These are phyloP conservation scores for Orthosia incerta DNA, from an alignment of 2,888 invertebrate species.

Conservation along the genomic window DNA sequence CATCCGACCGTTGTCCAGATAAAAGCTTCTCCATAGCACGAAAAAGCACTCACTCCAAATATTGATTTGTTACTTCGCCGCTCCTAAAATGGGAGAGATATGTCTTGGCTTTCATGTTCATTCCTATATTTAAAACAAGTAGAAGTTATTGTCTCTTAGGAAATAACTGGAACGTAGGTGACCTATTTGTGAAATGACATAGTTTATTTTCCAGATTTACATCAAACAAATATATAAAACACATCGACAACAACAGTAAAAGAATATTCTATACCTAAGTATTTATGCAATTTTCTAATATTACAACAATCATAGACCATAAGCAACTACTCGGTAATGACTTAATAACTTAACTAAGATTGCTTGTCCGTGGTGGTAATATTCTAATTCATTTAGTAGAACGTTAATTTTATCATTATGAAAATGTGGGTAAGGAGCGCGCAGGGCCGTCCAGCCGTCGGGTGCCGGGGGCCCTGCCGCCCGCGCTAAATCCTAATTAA, in stretches of 20 bases:
- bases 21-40: conserved; percentile 91
- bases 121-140: conserved; percentile 77
- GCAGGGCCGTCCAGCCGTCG: conserved; percentile 54
- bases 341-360: conserved; percentile 14
- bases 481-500: conserved; percentile 87
- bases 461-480: conserved; percentile 60
- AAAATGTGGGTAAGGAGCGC: conserved; percentile 68
- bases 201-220: too few relatives aligned
- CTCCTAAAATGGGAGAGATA: conserved; percentile 87
- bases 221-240: too few relatives aligned
- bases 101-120: conserved; percentile 81
- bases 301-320: background rate
- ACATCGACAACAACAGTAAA: too few relatives aligned
- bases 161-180: conserved; percentile 48
- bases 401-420: conserved; percentile 68
- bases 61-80: conserved; percentile 90
- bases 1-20: conserved; percentile 90
- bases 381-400: conserved; percentile 62
- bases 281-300: conserved; percentile 4
- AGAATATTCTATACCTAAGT: background rate
- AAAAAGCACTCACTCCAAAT: conserved; percentile 91
- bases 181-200: conserved; percentile 45
- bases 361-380: conserved; percentile 34
- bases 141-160: conserved; percentile 70
- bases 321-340: background rate